Percentiles rank a stretch among this genome's conserved stretches.
Evolutionary conservation across 2,888 invertebrate species (phyloP).

Genomic region (Phyllotreta striolata): DNA sequence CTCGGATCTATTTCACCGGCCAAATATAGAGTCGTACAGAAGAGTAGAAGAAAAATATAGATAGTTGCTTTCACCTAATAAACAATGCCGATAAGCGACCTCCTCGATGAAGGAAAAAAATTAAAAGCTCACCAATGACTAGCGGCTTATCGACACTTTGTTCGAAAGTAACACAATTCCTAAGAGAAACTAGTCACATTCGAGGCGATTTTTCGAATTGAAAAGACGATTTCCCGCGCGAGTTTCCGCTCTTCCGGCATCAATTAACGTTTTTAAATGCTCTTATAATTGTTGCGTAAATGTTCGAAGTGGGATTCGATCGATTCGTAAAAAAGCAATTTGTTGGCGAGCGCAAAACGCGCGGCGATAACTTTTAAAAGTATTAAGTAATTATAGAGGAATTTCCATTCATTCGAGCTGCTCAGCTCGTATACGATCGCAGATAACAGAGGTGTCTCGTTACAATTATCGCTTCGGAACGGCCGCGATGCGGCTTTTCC

Average conservation of each 20-base stretch:
- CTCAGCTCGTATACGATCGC: constrained; percentile 10
- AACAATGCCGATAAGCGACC: constrained; percentile 24
- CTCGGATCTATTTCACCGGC: constrained; percentile 12
- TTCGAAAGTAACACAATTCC: too few relatives aligned
- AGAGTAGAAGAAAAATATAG: constrained; percentile 16
- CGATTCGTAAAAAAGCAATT: constrained; percentile 24
- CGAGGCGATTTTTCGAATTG: too few relatives aligned
- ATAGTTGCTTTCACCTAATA: constrained; percentile 23
- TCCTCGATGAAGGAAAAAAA: constrained; percentile 24
- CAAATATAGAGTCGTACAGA: constrained; percentile 20
- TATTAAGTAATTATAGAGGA: constrained; percentile 40
- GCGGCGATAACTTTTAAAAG: constrained; percentile 31
- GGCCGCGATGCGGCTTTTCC: too few relatives aligned
- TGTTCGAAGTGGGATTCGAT: constrained; percentile 14
- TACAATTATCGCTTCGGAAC: background rate
- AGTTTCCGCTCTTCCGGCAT: background rate
- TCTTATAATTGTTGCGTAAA: constrained; percentile 15
- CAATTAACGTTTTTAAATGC: constrained; percentile 16
- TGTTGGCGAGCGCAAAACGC: constrained; percentile 18
- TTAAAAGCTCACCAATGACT: constrained; percentile 26
- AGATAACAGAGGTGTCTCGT: constrained; percentile 21
- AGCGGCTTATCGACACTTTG: constrained; percentile 2
- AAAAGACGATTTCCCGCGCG: too few relatives aligned
- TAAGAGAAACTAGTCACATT: too few relatives aligned
- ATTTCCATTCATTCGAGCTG: constrained; percentile 29